Evolutionary conservation across 2,888 invertebrate species (phyloP), one percentile per base, ranked within the genome.

Genomic region (Papilio gigon): DNA sequence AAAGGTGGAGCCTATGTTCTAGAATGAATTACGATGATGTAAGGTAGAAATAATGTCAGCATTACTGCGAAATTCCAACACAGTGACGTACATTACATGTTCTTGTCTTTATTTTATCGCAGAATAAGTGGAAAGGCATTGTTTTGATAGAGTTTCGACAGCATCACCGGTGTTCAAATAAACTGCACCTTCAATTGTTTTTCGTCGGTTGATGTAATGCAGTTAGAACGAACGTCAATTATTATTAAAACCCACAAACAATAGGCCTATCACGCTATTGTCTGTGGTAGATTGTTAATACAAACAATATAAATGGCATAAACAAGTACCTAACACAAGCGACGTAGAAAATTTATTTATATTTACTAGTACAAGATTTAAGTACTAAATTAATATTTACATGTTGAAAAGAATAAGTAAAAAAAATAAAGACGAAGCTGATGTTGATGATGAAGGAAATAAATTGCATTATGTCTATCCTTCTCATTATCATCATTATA

Each of bases 271-370:
- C 61, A 62, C 30, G 56, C 53, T 56, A 65, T 65, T 65, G 65
- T 65, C 12, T 17, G 40, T 22, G 25, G 25, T 27, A 53, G 25
- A 53, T 64, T 64, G 64, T 64, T 64, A 35, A 53, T n/a, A 25
- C 22, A 64, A 64, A 64, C 64, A 64, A 64, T 64, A 50, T 50
- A 63, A 53, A 64, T 53, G 35, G 27, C 53, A 64, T 35, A 64
- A 35, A 53, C 37, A 25, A 27, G 53, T 33, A 53, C 50, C 47
- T 53, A 27, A 64, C 9, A 20, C 37, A 35, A 22, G 35, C 35
- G 14, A 50, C 14, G 22, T 50, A 63, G 22, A 30, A 33, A 44
- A 27, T 27, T 30, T 27, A 17, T 8, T 56, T 56, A 30, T 56
- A 11, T 56, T 56, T 56, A 56, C 30, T 56, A 56, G 30, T n/a